A percentile compares a stretch with the other conserved stretches of the same genome.
These are phyloP conservation scores for Benitochromis conjunctus DNA, from an alignment of 2,113 vertebrate genomes.

Conservation along the genomic window DNA sequence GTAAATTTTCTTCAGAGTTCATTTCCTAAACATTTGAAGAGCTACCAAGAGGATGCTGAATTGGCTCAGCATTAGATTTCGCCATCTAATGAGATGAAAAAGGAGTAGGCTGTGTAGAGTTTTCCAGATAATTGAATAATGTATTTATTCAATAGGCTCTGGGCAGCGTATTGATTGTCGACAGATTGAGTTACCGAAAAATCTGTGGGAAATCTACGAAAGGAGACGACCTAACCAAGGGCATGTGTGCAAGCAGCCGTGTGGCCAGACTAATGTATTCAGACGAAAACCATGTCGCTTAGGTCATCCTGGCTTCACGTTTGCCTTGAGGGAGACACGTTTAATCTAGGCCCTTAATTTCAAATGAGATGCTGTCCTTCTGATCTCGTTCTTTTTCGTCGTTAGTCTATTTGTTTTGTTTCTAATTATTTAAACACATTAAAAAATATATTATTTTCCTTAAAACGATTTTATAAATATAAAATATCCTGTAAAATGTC, in stretches of 20 bases:
- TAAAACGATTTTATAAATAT: not conserved
- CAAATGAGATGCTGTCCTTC: not conserved
- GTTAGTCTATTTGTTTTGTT: not conserved
- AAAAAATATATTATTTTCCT: not conserved
- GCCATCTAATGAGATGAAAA: slow-evolving; percentile 13
- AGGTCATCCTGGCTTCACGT: slow-evolving; percentile 45
- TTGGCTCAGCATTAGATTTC: not conserved
- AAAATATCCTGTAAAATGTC: not conserved
- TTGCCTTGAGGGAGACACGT: slow-evolving; percentile 29
- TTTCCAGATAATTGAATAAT: slow-evolving; percentile 64
- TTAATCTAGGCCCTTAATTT: slow-evolving; percentile 12
- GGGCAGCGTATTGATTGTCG: slow-evolving; percentile 63
- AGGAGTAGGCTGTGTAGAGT: not conserved
- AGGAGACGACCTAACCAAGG: slow-evolving; percentile 62
- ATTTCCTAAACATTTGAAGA: not conserved
- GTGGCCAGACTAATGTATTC: slow-evolving; percentile 51
- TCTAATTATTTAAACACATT: not conserved
- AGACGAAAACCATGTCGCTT: slow-evolving; percentile 40
- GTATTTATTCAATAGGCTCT: slow-evolving; percentile 68
- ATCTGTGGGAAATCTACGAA: slow-evolving; percentile 59
- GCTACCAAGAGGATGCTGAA: not conserved
- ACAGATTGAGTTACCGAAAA: slow-evolving; percentile 66
- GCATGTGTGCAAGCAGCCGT: slow-evolving; percentile 61
- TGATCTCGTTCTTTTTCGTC: not conserved
- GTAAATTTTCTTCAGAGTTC: not conserved